Evolutionary conservation across 2,113 vertebrate species (phyloP).

Genomic region (Lophochroa leadbeateri): DNA sequence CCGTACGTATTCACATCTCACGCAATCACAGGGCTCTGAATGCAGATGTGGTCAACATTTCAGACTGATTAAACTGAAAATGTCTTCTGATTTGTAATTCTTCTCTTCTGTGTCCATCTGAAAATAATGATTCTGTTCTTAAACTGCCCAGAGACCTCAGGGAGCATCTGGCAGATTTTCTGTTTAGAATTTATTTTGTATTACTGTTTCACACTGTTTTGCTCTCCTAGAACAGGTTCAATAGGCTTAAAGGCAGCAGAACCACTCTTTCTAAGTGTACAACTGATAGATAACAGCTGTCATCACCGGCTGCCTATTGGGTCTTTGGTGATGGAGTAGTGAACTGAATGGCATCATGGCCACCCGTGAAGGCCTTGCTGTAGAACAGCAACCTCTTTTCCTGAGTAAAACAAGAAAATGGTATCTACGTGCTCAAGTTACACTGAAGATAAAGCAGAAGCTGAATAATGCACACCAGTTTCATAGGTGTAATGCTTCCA

Average conservation of each 20-base stretch:
- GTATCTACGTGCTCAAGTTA: not conserved
- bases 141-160: not conserved
- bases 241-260: not conserved
- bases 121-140: not conserved
- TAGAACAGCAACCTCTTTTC: not conserved
- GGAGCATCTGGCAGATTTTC: not conserved
- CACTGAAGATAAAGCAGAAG: not conserved
- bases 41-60: not conserved
- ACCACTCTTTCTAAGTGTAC: not conserved
- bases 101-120: not conserved
- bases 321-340: not conserved
- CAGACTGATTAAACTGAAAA: not conserved
- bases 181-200: not conserved
- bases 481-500: not conserved
- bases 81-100: not conserved
- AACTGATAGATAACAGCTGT: not conserved
- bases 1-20: rapidly evolving
- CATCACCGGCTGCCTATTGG: not conserved
- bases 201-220: not conserved
- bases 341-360: not conserved
- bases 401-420: not conserved
- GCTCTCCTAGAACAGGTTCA: not conserved
- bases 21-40: not conserved
- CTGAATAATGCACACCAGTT: not conserved
- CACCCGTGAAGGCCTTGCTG: not conserved